Evolutionary conservation across 2,797 vertebrate species (phyloP), one percentile per base, ranked within the genome.

Genomic region (Pangasius djambal): DNA sequence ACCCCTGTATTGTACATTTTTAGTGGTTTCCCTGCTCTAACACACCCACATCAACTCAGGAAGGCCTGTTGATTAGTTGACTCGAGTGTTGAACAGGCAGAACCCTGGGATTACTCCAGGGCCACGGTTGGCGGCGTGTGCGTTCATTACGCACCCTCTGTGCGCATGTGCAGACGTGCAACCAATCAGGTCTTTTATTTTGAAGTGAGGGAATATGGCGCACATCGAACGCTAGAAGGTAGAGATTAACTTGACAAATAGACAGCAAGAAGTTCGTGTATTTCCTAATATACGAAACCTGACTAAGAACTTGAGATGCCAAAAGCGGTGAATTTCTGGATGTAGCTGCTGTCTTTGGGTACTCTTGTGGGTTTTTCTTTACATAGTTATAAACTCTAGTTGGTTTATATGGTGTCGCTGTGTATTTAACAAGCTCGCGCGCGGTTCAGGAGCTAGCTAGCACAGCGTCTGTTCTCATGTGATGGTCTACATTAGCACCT

Each of bases 101-200:
- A 8, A 16, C 69, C 8, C 6, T 37, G 2, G 16, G 16, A 6
- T 48, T 12, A 75, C 8, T 9, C 31, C 52, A 55, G 8, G 15
- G 7, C 16, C 9, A 40, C 18, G 1, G 1, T 81, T 1, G 5
- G 3, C 10, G 6, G 3, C 34, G 1, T 13, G 18, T 6, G 3
- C 18, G 4, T 22, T 34, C 44, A 9, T 77, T 77, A 50, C 22
- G 22, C 4, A 6, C 20, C 7, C 0, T 13, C 22, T 0, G 0
- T 61, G 28, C 88, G 88, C 91, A 87, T 88, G 87, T 57, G 87
- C 50, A 2, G 3, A 8, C 1, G 0, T 9, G 12, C 4, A 48
- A 37, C 88, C 89, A 86, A 86, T 84, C 78, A 59, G 31, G 7
- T 20, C 85, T 69, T 34, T 48, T 74, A 55, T 82, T 74, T 86